Evolutionary conservation across 2,113 vertebrate species (phyloP).

Genomic region (Hydrolagus affinis): DNA sequence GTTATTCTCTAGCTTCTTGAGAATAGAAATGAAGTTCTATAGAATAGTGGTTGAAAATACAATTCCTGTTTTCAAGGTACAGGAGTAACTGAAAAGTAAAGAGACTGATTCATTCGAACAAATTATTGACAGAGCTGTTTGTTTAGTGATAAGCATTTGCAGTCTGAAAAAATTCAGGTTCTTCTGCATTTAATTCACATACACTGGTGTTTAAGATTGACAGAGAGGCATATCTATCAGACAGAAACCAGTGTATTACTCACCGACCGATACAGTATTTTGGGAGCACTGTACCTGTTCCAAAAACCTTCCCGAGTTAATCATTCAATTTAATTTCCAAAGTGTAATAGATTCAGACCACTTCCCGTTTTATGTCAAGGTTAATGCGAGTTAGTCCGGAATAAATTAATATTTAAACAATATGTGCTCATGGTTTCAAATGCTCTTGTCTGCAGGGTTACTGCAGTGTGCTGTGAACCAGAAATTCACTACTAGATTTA

Average conservation of each 20-base stretch:
- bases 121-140: slow-evolving; percentile 6
- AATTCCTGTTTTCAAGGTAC: background rate
- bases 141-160: background rate
- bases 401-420: background rate
- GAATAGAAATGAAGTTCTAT: no score
- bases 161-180: background rate
- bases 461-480: background rate
- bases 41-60: background rate
- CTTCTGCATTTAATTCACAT: background rate
- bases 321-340: background rate
- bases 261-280: no score
- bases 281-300: background rate
- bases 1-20: background rate
- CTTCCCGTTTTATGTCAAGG: slow-evolving; percentile 5
- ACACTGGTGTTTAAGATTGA: background rate
- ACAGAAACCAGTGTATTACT: background rate
- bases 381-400: slow-evolving; percentile 13
- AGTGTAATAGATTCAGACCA: background rate
- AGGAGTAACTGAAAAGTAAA: background rate
- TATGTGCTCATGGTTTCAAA: background rate
- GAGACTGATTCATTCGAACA: background rate
- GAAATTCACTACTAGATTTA: background rate
- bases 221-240: background rate
- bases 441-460: background rate
- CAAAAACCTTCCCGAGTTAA: background rate